Evolutionary conservation across 2,113 vertebrate species (phyloP).

Genomic region (Salvelinus namaycush): DNA sequence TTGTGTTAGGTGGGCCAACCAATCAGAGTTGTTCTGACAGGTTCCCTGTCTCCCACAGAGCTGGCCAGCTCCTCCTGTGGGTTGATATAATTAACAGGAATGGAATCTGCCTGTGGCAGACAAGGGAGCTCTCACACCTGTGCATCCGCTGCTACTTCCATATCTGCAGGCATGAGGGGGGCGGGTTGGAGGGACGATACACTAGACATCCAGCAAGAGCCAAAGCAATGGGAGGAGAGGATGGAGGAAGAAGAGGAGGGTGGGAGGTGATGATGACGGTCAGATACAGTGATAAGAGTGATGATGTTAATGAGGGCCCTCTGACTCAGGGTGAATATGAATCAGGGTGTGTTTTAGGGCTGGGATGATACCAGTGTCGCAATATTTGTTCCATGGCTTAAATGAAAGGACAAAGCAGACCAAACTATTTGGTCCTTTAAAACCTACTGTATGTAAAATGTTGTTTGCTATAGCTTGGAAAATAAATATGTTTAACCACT

Average conservation of each 20-base stretch:
- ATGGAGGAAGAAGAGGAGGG: conserved; percentile 8
- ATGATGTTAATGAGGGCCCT: conserved; percentile 35
- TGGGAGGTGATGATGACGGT: neutral
- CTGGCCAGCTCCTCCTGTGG: conserved; percentile 14
- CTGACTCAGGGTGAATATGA: neutral
- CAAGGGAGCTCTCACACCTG: conserved; percentile 2
- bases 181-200: neutral
- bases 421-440: too few relatives aligned
- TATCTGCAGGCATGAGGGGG: neutral
- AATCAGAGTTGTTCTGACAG: conserved; percentile 7
- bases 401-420: too few relatives aligned
- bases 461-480: too few relatives aligned
- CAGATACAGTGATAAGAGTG: conserved; percentile 35
- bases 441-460: too few relatives aligned
- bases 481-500: too few relatives aligned
- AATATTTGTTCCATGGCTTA: too few relatives aligned
- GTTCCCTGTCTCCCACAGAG: conserved; percentile 27
- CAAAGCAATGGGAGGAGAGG: conserved; percentile 4
- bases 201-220: neutral
- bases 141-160: neutral
- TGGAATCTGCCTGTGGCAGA: neutral
- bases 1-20: conserved; percentile 2
- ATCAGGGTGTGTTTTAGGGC: conserved; percentile 26
- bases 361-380: neutral
- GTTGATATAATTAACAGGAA: neutral